Evolutionary conservation across 2,797 vertebrate species (phyloP).

Genomic region (Lepidocolaptes lacrymiger): DNA sequence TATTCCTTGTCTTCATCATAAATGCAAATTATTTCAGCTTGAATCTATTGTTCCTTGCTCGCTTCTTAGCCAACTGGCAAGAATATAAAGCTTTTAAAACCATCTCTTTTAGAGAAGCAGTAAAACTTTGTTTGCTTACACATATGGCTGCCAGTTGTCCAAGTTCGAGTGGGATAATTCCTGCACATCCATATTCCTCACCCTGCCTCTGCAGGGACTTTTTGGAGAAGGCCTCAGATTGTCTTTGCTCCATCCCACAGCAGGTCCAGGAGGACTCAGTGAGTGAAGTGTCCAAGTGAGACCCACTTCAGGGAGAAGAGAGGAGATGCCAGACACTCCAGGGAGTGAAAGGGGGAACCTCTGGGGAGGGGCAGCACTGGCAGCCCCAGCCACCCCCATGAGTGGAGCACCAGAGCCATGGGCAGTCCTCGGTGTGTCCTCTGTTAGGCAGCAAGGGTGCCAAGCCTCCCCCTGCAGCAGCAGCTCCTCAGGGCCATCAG

Average conservation of each 20-base stretch:
- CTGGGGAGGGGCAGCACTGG: neutral
- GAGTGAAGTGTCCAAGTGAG: rapidly evolving
- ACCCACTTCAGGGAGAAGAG: neutral
- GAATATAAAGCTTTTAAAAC: conserved; percentile 76
- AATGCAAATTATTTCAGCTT: conserved; percentile 85
- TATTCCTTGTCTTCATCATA: conserved; percentile 85
- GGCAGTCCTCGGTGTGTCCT: neutral
- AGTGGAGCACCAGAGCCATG: neutral
- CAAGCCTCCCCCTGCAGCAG: neutral
- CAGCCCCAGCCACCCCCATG: neutral
- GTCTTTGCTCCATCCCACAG: neutral
- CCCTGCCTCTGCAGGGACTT: neutral
- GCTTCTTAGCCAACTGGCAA: conserved; percentile 77
- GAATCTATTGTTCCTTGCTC: conserved; percentile 80
- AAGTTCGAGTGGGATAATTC: neutral
- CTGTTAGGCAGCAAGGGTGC: neutral
- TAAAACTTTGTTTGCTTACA: conserved; percentile 68
- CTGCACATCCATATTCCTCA: neutral
- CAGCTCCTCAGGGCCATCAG: neutral
- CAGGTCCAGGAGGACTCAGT: neutral
- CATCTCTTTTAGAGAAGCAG: conserved; percentile 42
- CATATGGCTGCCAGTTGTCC: conserved; percentile 47
- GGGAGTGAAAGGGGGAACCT: too few relatives aligned
- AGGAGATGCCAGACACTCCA: neutral
- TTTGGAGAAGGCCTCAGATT: neutral